Conservation (phyloP, 2,888 invertebrate species). For the Cantharis lateralis region DNA sequence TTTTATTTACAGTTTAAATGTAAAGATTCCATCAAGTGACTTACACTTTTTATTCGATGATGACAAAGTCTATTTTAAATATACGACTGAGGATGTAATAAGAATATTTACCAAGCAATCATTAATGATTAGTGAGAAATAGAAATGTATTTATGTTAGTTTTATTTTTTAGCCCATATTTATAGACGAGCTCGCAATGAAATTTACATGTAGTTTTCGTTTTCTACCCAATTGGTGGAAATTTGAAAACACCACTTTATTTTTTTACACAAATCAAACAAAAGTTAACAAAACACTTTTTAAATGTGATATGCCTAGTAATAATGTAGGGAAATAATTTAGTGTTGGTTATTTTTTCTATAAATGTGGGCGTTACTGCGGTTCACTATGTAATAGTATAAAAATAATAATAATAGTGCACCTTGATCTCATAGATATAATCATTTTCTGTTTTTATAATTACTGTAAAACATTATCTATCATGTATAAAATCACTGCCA, state of each 20-base stretch:
- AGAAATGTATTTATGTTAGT: not conserved
- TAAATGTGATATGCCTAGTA: not conserved
- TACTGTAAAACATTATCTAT: not conserved
- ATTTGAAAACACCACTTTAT: not conserved
- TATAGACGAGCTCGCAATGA: not conserved
- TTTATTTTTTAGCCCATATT: not conserved
- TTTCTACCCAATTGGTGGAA: not conserved
- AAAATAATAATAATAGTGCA: conserved; percentile 14
- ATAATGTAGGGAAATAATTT: not conserved
- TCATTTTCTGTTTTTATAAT: conserved; percentile 14
- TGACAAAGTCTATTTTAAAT: not conserved
- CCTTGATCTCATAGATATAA: conserved; percentile 50
- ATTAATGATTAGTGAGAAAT: not conserved
- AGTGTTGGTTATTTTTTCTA: not conserved
- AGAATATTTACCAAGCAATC: not conserved
- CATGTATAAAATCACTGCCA: conserved; percentile 11
- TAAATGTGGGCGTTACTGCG: not conserved
- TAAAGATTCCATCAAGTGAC: not conserved
- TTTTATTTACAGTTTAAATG: not conserved
- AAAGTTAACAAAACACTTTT: not conserved
- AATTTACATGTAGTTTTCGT: not conserved
- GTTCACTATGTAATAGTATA: not conserved
- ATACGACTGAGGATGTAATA: not conserved
- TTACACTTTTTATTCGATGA: not conserved
- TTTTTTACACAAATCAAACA: not conserved